Percentiles rank a stretch among this genome's conserved stretches.
Evolutionary conservation across 2,113 vertebrate genomes (phyloP).

Genomic region (Pseudopodoces humilis): DNA sequence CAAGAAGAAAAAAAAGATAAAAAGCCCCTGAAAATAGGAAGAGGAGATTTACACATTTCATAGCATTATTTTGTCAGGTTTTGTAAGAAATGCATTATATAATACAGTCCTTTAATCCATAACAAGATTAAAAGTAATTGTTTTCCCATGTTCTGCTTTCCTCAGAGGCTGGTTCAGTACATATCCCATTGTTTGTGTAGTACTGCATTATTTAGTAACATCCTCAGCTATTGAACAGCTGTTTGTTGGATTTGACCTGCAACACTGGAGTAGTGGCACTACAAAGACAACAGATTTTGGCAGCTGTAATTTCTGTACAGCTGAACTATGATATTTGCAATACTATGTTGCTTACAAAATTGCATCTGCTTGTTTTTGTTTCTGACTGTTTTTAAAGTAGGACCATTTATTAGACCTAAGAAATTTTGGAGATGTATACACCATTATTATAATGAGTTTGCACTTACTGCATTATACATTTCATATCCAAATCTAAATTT

Average conservation of each 20-base stretch:
- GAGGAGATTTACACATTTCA: background rate
- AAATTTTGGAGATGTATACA: background rate
- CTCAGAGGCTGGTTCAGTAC: background rate
- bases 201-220: conserved; percentile 57
- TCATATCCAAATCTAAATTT: background rate
- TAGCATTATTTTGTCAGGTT: background rate
- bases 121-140: conserved; percentile 50
- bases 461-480: background rate
- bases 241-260: conserved; percentile 52
- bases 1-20: conserved; percentile 3
- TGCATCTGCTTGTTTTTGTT: conserved; percentile 32
- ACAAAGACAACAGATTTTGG: conserved; percentile 41
- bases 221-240: conserved; percentile 36
- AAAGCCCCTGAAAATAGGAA: background rate
- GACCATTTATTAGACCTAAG: background rate
- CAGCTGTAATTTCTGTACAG: conserved; percentile 29
- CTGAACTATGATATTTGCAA: conserved; percentile 36
- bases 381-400: conserved; percentile 2
- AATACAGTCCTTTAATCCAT: background rate
- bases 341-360: conserved; percentile 41
- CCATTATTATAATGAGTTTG: background rate
- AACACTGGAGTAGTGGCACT: conserved; percentile 20
- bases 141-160: conserved; percentile 27
- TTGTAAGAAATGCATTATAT: background rate
- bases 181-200: conserved; percentile 28